Evolutionary conservation across 2,888 invertebrate species (phyloP).

Genomic region (Antitype chi): DNA sequence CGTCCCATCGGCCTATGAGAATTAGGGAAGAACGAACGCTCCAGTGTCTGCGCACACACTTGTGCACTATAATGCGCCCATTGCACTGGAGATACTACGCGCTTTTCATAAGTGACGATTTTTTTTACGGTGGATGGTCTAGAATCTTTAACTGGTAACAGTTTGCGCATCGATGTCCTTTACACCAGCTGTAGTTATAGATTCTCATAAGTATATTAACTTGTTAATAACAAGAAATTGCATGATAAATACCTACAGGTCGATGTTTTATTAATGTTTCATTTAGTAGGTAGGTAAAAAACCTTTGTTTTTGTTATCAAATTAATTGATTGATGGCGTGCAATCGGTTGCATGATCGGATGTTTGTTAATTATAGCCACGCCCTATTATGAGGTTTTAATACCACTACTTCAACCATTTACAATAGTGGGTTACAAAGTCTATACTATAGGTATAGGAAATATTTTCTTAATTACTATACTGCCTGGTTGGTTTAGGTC

Average conservation of each 20-base stretch:
- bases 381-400: slow-evolving; percentile 6
- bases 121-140: no score
- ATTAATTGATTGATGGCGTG: slow-evolving; percentile 3
- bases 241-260: neutral
- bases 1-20: no score
- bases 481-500: no score
- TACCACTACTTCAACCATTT: neutral
- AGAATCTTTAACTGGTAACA: no score
- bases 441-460: neutral
- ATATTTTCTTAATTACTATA: no score
- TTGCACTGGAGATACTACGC: no score
- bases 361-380: slow-evolving; percentile 9
- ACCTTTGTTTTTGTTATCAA: slow-evolving; percentile 11
- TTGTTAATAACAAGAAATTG: neutral
- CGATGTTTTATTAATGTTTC: slow-evolving; percentile 5
- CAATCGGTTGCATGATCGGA: slow-evolving; percentile 46
- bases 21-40: no score
- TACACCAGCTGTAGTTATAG: no score
- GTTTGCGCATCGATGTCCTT: no score
- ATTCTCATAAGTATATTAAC: neutral
- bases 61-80: no score
- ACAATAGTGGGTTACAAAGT: neutral
- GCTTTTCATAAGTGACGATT: no score
- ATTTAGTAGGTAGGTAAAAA: neutral
- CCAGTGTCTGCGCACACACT: no score